Evolutionary conservation across 1,140 invertebrate genomes (phyloP).

Genomic region (Semibalanus balanoides): DNA sequence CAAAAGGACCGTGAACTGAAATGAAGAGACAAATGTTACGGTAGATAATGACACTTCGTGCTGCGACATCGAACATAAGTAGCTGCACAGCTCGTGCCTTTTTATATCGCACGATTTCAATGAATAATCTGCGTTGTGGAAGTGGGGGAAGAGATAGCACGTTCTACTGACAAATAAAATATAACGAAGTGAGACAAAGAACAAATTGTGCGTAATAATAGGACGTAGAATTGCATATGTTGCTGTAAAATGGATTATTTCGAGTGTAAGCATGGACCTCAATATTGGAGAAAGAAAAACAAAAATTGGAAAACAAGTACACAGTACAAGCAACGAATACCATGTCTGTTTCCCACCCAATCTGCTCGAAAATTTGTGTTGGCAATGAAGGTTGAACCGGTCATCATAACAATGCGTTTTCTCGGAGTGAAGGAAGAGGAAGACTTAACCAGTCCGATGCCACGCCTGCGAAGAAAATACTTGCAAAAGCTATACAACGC

Average conservation of each 20-base stretch:
- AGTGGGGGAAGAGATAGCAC: too few species aligned
- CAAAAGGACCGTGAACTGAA: neutral
- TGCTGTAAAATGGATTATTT: neutral
- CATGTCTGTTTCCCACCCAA: neutral
- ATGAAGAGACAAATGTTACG: neutral
- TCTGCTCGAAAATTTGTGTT: neutral
- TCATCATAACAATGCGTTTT: neutral
- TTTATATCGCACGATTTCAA: too few species aligned
- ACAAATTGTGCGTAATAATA: too few species aligned
- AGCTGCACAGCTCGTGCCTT: too few species aligned
- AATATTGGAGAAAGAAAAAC: slow-evolving; percentile 1
- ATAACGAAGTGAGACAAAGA: too few species aligned
- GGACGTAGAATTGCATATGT: too few species aligned
- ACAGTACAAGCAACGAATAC: neutral
- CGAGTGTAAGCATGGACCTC: neutral
- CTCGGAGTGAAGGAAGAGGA: neutral
- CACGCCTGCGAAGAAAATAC: neutral
- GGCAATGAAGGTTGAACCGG: neutral
- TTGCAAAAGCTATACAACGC: neutral
- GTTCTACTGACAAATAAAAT: too few species aligned
- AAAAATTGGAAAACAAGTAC: neutral
- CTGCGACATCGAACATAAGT: too few species aligned
- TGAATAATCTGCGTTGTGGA: too few species aligned
- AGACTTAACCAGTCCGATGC: neutral
- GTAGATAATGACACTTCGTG: too few species aligned